Evolutionary conservation across 1,140 invertebrate species (phyloP).

Genomic region (Drosophila arawakana): DNA sequence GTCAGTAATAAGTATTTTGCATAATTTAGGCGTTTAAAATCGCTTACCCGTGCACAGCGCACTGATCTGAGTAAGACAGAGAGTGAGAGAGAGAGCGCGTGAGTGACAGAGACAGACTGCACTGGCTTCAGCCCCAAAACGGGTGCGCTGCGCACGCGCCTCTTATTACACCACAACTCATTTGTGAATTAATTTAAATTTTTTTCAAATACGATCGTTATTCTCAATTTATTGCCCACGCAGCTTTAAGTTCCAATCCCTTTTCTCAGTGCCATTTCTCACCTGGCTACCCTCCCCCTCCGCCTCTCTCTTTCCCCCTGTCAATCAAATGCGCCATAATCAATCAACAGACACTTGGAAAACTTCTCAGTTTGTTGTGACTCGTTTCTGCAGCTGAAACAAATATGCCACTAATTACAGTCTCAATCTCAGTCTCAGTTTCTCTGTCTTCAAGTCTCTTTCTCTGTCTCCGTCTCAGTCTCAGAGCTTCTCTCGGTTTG

Average conservation of each 20-base stretch:
- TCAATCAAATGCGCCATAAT: constrained; percentile 67
- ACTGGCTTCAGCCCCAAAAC: constrained; percentile 38
- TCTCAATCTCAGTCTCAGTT: constrained; percentile 26
- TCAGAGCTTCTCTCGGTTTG: constrained; percentile 39
- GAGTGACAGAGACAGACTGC: neutral
- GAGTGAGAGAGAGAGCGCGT: neutral
- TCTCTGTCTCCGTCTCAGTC: constrained; percentile 17
- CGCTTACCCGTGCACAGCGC: constrained; percentile 54
- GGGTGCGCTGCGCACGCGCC: constrained; percentile 79
- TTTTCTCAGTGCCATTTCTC: constrained; percentile 41
- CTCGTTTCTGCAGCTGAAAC: constrained; percentile 67
- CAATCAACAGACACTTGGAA: constrained; percentile 62
- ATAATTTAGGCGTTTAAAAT: constrained; percentile 73
- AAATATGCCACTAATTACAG: constrained; percentile 83
- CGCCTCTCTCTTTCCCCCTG: neutral
- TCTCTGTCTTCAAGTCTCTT: constrained; percentile 21
- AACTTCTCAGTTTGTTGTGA: constrained; percentile 60
- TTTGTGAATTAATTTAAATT: constrained; percentile 40
- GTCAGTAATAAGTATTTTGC: constrained; percentile 60
- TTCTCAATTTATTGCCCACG: constrained; percentile 58
- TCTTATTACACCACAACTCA: constrained; percentile 65
- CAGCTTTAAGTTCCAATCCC: constrained; percentile 38
- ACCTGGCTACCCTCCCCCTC: neutral
- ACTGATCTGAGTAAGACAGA: constrained; percentile 16
- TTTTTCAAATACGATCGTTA: constrained; percentile 50